Evolutionary conservation across 2,888 invertebrate genomes (phyloP).

Genomic region (Xylota segnis): DNA sequence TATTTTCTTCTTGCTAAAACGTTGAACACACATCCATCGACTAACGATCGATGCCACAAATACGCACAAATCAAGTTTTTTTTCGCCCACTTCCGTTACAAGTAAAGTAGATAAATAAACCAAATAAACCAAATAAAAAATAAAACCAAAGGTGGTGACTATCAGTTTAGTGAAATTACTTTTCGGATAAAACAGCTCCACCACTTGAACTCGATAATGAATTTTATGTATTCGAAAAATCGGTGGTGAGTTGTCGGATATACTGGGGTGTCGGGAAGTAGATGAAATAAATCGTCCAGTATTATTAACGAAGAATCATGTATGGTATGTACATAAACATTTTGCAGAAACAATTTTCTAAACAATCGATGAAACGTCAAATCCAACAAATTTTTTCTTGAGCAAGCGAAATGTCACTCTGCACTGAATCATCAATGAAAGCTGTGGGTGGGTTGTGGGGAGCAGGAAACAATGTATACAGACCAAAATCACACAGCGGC

Average conservation of each 20-base stretch:
- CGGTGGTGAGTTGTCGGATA: background rate
- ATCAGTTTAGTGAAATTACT: constrained; percentile 17
- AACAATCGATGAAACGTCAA: constrained; percentile 33
- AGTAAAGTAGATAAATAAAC: constrained; percentile 38
- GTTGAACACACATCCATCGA: background rate
- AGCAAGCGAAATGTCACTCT: constrained; percentile 9
- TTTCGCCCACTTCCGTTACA: constrained; percentile 60
- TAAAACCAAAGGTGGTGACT: constrained; percentile 22
- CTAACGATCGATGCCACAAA: constrained; percentile 18
- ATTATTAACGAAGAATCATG: background rate
- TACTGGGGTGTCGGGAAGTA: background rate
- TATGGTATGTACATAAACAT: background rate
- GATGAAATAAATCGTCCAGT: background rate
- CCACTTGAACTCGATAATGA: background rate
- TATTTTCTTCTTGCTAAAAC: constrained; percentile 12
- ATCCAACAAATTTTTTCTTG: constrained; percentile 16
- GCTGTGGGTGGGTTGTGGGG: constrained; percentile 15
- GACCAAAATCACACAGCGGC: constrained; percentile 34
- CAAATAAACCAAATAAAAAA: constrained; percentile 2
- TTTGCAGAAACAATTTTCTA: background rate
- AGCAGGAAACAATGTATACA: constrained; percentile 8
- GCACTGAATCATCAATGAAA: constrained; percentile 60
- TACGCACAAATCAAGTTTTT: constrained; percentile 32
- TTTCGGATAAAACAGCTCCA: constrained; percentile 4
- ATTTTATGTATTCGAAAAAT: constrained; percentile 1